These are phyloP conservation scores for Brachyhypopomus gauderio DNA, from an alignment of 2,113 vertebrate species.

Conservation along the genomic window DNA sequence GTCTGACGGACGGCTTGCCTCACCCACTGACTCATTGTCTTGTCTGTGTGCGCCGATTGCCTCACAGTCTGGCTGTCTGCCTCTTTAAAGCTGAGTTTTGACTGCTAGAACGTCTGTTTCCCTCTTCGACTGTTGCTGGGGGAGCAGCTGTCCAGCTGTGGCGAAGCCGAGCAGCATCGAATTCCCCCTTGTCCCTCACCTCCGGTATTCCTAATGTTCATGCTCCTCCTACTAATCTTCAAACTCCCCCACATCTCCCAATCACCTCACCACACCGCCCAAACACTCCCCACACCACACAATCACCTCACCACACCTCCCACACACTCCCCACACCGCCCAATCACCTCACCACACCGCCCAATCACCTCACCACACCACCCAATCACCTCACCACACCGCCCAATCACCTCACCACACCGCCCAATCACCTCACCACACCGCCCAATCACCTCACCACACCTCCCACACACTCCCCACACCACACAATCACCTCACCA, in stretches of 20 bases:
- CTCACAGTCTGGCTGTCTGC: constrained; percentile 19
- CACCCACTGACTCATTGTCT: constrained; percentile 46
- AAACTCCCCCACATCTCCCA: constrained; percentile 3
- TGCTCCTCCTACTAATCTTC: constrained; percentile 45
- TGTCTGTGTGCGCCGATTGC: not conserved
- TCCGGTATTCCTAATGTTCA: constrained; percentile 25
- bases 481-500: too few species aligned
- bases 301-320: too few species aligned
- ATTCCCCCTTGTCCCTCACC: not conserved
- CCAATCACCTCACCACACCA: too few species aligned
- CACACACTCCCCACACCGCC: too few species aligned
- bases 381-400: too few species aligned
- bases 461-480: too few species aligned
- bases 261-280: too few species aligned
- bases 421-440: too few species aligned
- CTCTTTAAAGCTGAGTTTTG: constrained; percentile 26
- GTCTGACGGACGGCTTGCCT: constrained; percentile 38
- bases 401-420: too few species aligned
- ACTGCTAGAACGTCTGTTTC: constrained; percentile 56
- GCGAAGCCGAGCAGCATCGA: constrained; percentile 14
- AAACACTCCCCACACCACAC: too few species aligned
- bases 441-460: too few species aligned
- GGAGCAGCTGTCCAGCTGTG: constrained; percentile 25
- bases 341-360: too few species aligned
- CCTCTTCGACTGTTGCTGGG: constrained; percentile 59